Evolutionary conservation across 2,888 invertebrate species (phyloP).

Genomic region (Heteromurus nitidus): DNA sequence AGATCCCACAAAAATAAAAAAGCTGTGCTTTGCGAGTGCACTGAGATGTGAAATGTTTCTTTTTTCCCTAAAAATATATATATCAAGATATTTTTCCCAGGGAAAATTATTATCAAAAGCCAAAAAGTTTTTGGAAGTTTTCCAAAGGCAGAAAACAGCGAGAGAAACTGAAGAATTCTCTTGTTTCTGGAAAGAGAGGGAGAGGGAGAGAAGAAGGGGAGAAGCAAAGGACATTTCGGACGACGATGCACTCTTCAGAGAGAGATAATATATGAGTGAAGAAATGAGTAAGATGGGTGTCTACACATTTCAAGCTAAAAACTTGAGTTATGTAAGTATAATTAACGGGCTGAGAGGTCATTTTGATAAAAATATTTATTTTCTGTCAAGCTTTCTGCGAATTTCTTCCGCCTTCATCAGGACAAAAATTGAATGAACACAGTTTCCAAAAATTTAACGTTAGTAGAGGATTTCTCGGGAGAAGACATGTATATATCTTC

Average conservation of each 20-base stretch:
- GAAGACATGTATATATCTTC: too few species aligned
- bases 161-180: conserved; percentile 46
- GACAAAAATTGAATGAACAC: too few species aligned
- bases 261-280: background rate
- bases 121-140: conserved; percentile 49
- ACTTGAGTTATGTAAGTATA: background rate
- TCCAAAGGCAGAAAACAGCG: conserved; percentile 43
- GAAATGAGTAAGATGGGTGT: conserved; percentile 24
- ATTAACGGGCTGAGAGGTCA: too few species aligned
- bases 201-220: too few species aligned
- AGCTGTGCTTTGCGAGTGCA: conserved; percentile 32
- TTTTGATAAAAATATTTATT: too few species aligned
- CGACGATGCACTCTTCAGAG: too few species aligned
- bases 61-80: conserved; percentile 33
- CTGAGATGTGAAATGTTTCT: conserved; percentile 26
- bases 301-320: conserved; percentile 11
- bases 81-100: too few species aligned
- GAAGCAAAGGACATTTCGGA: too few species aligned
- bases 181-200: conserved; percentile 4
- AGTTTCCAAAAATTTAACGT: too few species aligned
- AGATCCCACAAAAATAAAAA: conserved; percentile 42
- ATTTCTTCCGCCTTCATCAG: too few species aligned
- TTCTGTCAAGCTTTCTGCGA: too few species aligned
- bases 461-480: too few species aligned
- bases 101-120: conserved; percentile 53